phyloP scores from a whole-genome alignment of 2,888 invertebrate genomes.

The Holacanthella duospinosa region DNA sequence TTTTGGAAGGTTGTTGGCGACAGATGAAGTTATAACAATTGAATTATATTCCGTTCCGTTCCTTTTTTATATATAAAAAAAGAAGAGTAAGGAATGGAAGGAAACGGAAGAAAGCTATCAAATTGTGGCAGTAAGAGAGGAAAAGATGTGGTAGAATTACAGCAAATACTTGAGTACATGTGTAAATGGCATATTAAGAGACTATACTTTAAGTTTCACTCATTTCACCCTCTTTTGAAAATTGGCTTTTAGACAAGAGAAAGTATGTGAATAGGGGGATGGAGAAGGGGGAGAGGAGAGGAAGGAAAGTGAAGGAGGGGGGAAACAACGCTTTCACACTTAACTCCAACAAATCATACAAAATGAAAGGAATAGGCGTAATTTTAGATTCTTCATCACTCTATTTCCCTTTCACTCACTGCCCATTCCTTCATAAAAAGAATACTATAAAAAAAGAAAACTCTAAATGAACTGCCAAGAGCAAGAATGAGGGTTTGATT shows the following conservation, averaged over 20 bases:
- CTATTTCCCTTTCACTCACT: neutral
- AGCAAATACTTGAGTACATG: constrained; percentile 1
- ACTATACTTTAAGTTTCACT: neutral
- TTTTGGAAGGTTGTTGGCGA: too few relatives aligned
- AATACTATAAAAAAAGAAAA: neutral
- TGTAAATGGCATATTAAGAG: constrained; percentile 5
- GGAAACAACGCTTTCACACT: constrained; percentile 1
- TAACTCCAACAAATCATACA: constrained; percentile 22
- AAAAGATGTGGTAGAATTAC: neutral
- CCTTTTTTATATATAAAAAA: too few relatives aligned
- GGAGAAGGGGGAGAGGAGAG: neutral
- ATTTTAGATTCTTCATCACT: constrained; percentile 10
- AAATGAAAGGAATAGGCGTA: constrained; percentile 6
- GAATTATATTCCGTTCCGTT: neutral
- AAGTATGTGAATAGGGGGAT: constrained; percentile 6
- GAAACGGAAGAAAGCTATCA: neutral
- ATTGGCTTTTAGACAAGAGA: constrained; percentile 5
- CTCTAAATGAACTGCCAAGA: neutral
- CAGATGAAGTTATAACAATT: neutral
- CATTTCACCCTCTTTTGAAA: neutral
- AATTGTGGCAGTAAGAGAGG: neutral
- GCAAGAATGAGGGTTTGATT: neutral
- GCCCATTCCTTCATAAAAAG: too few relatives aligned
- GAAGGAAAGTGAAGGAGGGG: neutral
- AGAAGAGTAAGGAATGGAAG: neutral